phyloP scores from a whole-genome alignment of 2,888 invertebrate genomes.

The Agriotes lineatus region DNA sequence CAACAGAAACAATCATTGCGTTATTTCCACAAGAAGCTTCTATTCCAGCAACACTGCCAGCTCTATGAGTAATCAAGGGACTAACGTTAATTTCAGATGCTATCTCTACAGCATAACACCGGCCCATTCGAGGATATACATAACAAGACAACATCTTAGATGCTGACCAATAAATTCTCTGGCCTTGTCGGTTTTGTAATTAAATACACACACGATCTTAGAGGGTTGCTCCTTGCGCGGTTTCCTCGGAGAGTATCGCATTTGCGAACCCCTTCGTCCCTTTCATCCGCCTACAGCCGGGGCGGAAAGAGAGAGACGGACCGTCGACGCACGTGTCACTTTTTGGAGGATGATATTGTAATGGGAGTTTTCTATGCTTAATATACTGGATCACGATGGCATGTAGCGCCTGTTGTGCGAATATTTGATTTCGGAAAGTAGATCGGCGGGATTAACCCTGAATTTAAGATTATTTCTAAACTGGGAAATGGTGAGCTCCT shows the following conservation, averaged over 20 bases:
- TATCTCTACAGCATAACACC: slow-evolving; percentile 32
- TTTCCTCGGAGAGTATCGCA: slow-evolving; percentile 12
- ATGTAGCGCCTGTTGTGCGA: slow-evolving; percentile 8
- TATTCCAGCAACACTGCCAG: too few species aligned
- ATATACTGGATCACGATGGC: slow-evolving; percentile 20
- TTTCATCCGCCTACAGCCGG: neutral
- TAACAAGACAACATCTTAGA: slow-evolving; percentile 51
- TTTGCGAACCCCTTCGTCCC: slow-evolving; percentile 14
- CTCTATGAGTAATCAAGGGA: too few species aligned
- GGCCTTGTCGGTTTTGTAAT: slow-evolving; percentile 53
- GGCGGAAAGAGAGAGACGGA: neutral
- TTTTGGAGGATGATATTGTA: slow-evolving; percentile 6
- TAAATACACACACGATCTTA: slow-evolving; percentile 52
- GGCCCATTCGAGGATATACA: slow-evolving; percentile 43
- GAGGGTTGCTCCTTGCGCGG: slow-evolving; percentile 39
- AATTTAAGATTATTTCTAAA: too few species aligned
- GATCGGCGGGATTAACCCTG: too few species aligned
- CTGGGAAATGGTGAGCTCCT: neutral
- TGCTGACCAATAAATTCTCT: slow-evolving; percentile 54
- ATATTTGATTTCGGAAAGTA: slow-evolving; percentile 19
- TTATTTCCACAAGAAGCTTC: too few species aligned
- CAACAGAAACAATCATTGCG: too few species aligned
- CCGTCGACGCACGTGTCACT: neutral
- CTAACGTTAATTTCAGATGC: too few species aligned
- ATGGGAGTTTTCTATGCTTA: slow-evolving; percentile 24